phyloP scores from a whole-genome alignment of 2,888 invertebrate species.

The Oligia strigilis region DNA sequence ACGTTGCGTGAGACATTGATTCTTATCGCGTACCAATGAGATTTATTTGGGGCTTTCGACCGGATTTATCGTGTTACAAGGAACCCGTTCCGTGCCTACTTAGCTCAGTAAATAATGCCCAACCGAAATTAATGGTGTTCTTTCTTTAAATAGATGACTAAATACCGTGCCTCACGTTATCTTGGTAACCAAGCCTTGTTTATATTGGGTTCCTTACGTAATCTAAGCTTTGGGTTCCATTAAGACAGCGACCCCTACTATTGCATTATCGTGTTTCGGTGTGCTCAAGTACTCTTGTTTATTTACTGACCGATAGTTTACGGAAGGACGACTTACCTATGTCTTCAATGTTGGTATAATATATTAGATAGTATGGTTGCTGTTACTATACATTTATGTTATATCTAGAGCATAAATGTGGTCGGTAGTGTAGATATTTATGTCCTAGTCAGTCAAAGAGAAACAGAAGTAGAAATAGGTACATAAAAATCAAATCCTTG shows the following conservation, averaged over 20 bases:
- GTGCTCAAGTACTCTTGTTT: constrained; percentile 43
- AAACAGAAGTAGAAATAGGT: neutral
- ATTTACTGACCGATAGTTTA: constrained; percentile 35
- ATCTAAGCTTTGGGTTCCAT: constrained; percentile 85
- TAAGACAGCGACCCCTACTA: constrained; percentile 76
- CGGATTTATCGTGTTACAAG: constrained; percentile 87
- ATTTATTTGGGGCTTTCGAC: constrained; percentile 88
- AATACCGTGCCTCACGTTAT: constrained; percentile 87
- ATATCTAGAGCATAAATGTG: neutral
- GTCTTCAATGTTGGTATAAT: neutral
- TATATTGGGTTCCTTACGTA: constrained; percentile 84
- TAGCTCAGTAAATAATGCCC: constrained; percentile 88
- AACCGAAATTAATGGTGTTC: constrained; percentile 87
- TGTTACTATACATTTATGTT: neutral
- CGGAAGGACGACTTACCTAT: constrained; percentile 20
- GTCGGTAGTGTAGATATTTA: neutral
- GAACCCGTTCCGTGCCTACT: constrained; percentile 89
- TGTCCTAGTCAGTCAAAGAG: neutral
- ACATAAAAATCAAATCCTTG: no score
- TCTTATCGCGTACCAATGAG: constrained; percentile 88
- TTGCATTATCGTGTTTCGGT: constrained; percentile 62
- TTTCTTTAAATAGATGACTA: constrained; percentile 90
- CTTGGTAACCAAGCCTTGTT: constrained; percentile 82
- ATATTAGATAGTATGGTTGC: neutral
- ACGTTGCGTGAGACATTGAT: constrained; percentile 89